Evolutionary conservation across 2,113 vertebrate genomes (phyloP).

Genomic region (Hystrix cristata): DNA sequence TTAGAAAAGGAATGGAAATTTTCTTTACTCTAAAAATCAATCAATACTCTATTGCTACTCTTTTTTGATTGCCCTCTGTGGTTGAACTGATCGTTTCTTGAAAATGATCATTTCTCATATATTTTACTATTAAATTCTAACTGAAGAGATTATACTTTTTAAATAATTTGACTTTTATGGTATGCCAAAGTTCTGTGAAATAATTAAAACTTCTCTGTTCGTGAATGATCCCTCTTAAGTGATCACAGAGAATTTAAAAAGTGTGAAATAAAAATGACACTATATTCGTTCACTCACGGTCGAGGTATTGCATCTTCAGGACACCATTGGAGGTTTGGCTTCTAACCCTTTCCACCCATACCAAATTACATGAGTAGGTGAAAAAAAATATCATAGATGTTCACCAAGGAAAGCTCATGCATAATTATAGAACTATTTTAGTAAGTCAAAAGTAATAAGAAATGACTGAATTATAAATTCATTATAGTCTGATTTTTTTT

Average conservation of each 20-base stretch:
- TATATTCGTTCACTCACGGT: neutral
- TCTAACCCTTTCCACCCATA: neutral
- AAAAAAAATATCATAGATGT: neutral
- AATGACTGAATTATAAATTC: conserved; percentile 54
- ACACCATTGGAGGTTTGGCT: neutral
- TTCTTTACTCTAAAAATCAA: conserved; percentile 87
- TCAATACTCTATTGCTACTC: conserved; percentile 82
- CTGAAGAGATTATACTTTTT: conserved; percentile 83
- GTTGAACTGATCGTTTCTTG: conserved; percentile 84
- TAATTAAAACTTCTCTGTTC: conserved; percentile 83
- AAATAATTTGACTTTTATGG: conserved; percentile 85
- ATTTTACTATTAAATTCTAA: conserved; percentile 86
- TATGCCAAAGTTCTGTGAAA: conserved; percentile 82
- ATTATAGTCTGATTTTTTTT: conserved; percentile 33
- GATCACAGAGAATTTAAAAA: conserved; percentile 70
- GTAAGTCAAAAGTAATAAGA: conserved; percentile 40
- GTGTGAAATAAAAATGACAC: conserved; percentile 61
- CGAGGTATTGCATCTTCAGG: neutral
- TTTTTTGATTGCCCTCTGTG: conserved; percentile 86
- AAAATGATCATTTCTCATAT: conserved; percentile 87
- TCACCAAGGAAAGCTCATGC: neutral
- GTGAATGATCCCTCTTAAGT: conserved; percentile 68
- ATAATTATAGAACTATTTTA: conserved; percentile 48
- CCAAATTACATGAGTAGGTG: conserved; percentile 9
- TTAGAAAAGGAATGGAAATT: conserved; percentile 87